Evolutionary conservation across 2,113 vertebrate genomes (phyloP).

Genomic region (Beaufortia kweichowensis): DNA sequence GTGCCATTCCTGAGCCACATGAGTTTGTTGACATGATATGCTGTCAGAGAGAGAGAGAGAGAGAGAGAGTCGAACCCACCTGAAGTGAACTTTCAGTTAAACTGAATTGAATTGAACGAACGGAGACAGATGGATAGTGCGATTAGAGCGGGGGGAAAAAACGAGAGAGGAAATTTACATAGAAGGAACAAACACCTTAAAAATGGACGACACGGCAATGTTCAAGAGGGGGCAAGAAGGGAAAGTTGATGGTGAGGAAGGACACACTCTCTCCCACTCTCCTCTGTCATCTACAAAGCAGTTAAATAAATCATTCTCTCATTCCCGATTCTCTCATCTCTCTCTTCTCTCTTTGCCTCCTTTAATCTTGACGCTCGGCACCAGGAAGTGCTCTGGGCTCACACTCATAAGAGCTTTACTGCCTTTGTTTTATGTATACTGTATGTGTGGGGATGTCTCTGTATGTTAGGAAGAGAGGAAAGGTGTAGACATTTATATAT

Average conservation of each 20-base stretch:
- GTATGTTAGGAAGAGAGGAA: conserved; percentile 6
- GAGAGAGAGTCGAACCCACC: neutral
- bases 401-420: conserved; percentile 37
- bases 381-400: conserved; percentile 32
- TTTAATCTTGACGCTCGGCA: conserved; percentile 33
- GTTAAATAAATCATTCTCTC: conserved; percentile 57
- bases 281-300: conserved; percentile 49
- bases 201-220: conserved; percentile 27
- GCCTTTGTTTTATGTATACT: conserved; percentile 28
- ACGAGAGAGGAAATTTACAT: conserved; percentile 29
- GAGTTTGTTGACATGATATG: conserved; percentile 27
- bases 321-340: conserved; percentile 44
- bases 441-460: conserved; percentile 24
- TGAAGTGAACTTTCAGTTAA: conserved; percentile 28
- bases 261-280: conserved; percentile 34
- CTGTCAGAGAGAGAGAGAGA: conserved; percentile 11
- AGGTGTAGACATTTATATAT: neutral
- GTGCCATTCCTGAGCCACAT: conserved; percentile 25
- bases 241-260: conserved; percentile 29
- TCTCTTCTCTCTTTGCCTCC: conserved; percentile 37
- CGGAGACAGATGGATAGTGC: conserved; percentile 19
- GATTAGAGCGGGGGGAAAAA: neutral
- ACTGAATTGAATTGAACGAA: conserved; percentile 30
- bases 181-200: conserved; percentile 3
- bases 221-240: conserved; percentile 33